phyloP scores from a whole-genome alignment of 2,113 vertebrate genomes.

The Oceanodroma tethys region DNA sequence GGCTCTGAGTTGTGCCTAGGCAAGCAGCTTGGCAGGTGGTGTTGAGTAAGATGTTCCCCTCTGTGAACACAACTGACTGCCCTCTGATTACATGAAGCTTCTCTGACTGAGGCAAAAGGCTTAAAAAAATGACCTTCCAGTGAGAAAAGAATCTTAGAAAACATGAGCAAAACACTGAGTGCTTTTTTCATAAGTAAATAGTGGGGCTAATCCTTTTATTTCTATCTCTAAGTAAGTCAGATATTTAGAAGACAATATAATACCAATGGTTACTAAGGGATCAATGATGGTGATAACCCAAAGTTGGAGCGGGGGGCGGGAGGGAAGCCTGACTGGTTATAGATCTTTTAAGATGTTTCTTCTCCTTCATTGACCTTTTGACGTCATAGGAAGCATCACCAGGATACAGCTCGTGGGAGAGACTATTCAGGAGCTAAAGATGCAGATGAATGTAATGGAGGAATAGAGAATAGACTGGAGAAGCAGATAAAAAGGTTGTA shows the following conservation, averaged over 20 bases:
- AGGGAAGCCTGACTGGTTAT: background rate
- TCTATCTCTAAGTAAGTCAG: background rate
- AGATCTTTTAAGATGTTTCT: background rate
- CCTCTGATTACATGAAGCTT: background rate
- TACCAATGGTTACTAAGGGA: background rate
- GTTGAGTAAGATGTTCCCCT: background rate
- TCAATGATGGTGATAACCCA: background rate
- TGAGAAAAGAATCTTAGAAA: background rate
- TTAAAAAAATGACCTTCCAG: background rate
- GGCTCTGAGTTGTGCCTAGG: background rate
- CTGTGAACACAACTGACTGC: background rate
- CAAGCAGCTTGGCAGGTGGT: background rate
- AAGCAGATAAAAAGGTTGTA: background rate
- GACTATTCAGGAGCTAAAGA: background rate
- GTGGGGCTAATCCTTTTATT: background rate
- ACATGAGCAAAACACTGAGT: background rate
- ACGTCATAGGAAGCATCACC: background rate
- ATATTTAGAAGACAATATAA: background rate
- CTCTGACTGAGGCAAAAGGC: background rate
- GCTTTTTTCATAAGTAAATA: background rate
- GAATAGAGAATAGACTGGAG: background rate
- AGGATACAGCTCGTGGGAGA: background rate
- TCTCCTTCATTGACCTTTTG: background rate
- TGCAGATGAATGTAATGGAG: background rate
- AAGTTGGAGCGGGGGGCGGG: background rate